Evolutionary conservation across 92 coral and sea anemone species (phyloP).

Genomic region (Pocillopora meandrina): DNA sequence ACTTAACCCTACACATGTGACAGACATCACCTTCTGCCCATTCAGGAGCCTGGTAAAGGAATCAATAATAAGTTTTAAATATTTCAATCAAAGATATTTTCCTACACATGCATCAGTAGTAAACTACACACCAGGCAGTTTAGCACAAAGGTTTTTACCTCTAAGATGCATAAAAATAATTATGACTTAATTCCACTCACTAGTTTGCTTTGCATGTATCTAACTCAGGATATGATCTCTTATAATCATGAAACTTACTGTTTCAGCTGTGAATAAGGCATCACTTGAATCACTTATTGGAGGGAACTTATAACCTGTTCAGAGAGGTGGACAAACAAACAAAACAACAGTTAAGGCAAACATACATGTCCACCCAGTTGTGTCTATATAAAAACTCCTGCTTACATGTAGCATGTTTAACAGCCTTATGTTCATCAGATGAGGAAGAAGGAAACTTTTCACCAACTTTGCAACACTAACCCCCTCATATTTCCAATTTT

Average conservation of each 20-base stretch:
- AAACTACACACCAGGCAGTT: no score
- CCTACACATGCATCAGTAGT: not conserved
- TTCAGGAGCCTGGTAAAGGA: slow-evolving; percentile 82
- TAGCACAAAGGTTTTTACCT: no score
- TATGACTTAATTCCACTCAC: not conserved
- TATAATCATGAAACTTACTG: slow-evolving; percentile 57
- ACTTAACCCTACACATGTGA: slow-evolving; percentile 98
- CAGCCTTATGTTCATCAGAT: no score
- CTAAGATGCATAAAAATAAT: not conserved
- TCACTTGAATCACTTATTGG: slow-evolving; percentile 85
- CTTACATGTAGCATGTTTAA: no score
- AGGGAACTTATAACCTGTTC: slow-evolving; percentile 86
- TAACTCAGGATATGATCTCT: not conserved
- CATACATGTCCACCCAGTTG: no score
- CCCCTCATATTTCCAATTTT: no score
- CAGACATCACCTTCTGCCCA: slow-evolving; percentile 99
- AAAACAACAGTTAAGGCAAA: no score
- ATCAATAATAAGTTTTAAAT: not conserved
- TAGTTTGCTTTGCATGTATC: not conserved
- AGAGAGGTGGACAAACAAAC: slow-evolving; percentile 1
- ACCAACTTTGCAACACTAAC: no score
- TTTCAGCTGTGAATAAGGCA: slow-evolving; percentile 96
- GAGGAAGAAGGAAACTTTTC: no score
- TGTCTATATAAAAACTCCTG: no score
- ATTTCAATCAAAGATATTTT: no score